Conservation (phyloP, 2,888 invertebrate species). For the Busseola fusca region DNA sequence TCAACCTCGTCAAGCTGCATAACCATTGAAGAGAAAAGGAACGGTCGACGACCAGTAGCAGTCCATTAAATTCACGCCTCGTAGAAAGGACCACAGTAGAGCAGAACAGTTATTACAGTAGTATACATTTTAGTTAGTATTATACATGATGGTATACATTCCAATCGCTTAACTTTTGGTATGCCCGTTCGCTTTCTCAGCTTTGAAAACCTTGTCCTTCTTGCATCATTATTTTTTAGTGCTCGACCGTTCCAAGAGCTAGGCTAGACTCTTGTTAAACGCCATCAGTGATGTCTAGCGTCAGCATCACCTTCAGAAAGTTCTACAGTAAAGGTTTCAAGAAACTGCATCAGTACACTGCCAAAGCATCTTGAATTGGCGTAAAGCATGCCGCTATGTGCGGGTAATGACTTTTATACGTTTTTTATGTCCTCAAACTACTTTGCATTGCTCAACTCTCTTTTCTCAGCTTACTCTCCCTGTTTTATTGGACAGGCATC, state of each 20-base stretch:
- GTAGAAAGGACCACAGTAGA: not conserved
- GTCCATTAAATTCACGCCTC: not conserved
- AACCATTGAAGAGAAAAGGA: not conserved
- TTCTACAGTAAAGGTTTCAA: not conserved
- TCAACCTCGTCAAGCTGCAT: not conserved
- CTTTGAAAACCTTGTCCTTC: not conserved
- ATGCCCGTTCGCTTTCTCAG: too few species aligned
- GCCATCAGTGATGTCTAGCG: not conserved
- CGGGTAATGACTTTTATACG: not conserved
- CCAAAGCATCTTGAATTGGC: not conserved
- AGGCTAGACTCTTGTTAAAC: not conserved
- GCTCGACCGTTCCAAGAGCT: not conserved
- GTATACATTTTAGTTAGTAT: too few species aligned
- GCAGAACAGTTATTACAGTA: not conserved
- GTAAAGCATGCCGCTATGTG: not conserved
- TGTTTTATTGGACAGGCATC: not conserved
- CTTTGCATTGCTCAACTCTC: not conserved
- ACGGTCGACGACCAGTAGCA: too few species aligned
- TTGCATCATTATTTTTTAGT: not conserved
- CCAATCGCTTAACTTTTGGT: not conserved
- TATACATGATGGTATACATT: not conserved
- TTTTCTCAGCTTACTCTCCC: not conserved
- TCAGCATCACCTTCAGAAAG: not conserved
- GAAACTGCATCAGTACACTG: not conserved
- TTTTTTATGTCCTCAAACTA: not conserved